Evolutionary conservation across 2,113 vertebrate genomes (phyloP).

Genomic region (Chlorocebus sabaeus): DNA sequence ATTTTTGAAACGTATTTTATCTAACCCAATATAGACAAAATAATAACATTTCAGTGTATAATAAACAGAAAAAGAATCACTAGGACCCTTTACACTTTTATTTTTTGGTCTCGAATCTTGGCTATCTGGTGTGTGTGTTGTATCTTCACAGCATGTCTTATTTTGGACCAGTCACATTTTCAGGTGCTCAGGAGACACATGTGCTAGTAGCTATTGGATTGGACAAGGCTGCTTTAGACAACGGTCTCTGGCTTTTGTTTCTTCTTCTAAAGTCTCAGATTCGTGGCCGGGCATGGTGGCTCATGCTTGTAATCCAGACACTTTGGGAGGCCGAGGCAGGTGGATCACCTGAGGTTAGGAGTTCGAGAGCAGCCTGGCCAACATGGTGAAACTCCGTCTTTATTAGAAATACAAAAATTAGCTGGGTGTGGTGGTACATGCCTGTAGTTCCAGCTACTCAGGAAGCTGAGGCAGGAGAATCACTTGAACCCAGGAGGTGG

Average conservation of each 20-base stretch:
- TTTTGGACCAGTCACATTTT: not conserved
- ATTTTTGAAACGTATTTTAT: constrained; percentile 26
- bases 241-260: not conserved
- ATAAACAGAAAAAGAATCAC: not conserved
- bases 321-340: too few relatives aligned
- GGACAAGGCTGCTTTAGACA: not conserved
- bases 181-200: not conserved
- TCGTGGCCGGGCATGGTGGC: not conserved
- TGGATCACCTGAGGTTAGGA: too few relatives aligned
- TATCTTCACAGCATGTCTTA: not conserved
- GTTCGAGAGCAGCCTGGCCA: too few relatives aligned
- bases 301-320: too few relatives aligned
- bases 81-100: not conserved
- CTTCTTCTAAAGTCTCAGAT: not conserved
- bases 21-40: not conserved
- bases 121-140: not conserved
- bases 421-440: too few relatives aligned
- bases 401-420: too few relatives aligned
- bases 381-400: too few relatives aligned
- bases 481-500: too few relatives aligned
- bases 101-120: not conserved
- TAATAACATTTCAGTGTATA: not conserved
- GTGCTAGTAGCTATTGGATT: not conserved
- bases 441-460: too few relatives aligned
- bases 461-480: too few relatives aligned